Base-by-base conservation (phyloP, 2,113 vertebrate species). In the Serilophus lunatus region DNA sequence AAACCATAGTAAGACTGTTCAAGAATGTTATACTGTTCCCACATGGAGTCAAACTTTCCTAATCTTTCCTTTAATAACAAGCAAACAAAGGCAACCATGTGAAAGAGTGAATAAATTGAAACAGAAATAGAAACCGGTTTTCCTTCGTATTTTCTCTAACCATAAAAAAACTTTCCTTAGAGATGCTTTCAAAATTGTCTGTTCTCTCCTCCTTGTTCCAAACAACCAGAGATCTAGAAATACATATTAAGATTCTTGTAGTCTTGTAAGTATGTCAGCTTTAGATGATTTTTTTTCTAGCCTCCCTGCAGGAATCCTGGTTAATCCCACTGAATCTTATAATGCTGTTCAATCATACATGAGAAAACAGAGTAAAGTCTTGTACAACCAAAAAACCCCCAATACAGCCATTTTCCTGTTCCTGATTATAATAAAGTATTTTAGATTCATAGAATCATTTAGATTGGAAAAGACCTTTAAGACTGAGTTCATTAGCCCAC, bases 251-350 rank as follows among this genome's bases (percentile, higher is more conserved):
- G 87, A 92, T 95, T 97, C 88, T 94, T 90, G 63, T 81, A 95
- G 38, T 60, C 75, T 92, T 93, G 84, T 94, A 92, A 96, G 82
- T 82, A 57, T 90, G 94, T 95, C 88, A 93, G 93, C 82, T 94
- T 96, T 90, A 85, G 92, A 82, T 86, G 85, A 93, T 84, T 88
- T 92, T 86, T 56, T 88, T 94, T 68, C 59, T 59, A 76, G 38
- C 28, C 45, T 96, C 88, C 96, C 93, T 92, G 24, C 61, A 86
- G 86, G 96, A 88, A 84, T 79, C 68, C 75, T 70, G 82, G 57
- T 91, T 95, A 97, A 96, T 96, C 85, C 90, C 65, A 61, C 64
- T 83, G 89, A 96, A 91, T 95, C 92, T 94, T 88, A 78, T 88
- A 96, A 95, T 81, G 76, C 86, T 0, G 0, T 63, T 95, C 95